Evolutionary conservation across 1,140 invertebrate genomes (phyloP).

Genomic region (Metaphire vulgaris): DNA sequence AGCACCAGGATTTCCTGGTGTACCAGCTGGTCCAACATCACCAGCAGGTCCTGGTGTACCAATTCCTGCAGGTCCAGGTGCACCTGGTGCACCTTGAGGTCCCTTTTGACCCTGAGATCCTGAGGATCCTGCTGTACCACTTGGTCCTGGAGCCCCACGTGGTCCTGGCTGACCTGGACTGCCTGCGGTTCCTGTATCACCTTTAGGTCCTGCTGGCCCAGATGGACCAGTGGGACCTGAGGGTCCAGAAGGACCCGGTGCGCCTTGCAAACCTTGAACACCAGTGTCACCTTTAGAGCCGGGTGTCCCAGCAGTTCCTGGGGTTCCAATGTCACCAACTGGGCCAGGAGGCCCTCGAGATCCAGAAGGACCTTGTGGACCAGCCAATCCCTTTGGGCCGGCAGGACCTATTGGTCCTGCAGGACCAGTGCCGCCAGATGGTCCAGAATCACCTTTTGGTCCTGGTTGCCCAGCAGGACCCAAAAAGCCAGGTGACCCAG

Average conservation of each 20-base stretch:
- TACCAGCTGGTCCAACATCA: conserved; percentile 3
- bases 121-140: not conserved
- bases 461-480: conserved; percentile 54
- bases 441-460: no score
- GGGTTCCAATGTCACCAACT: conserved; percentile 31
- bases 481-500: conserved; percentile 14
- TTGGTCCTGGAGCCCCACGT: conserved; percentile 9
- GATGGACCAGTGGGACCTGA: not conserved
- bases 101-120: conserved; percentile 11
- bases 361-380: no score
- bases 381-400: no score
- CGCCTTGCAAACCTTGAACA: conserved; percentile 14
- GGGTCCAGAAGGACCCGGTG: conserved; percentile 9
- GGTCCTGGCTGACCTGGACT: conserved; percentile 12
- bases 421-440: no score
- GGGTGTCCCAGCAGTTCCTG: conserved; percentile 27
- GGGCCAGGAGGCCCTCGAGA: conserved; percentile 36
- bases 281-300: conserved; percentile 24
- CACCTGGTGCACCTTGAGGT: not conserved
- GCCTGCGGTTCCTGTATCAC: not conserved
- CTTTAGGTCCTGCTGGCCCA: conserved; percentile 7
- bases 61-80: not conserved
- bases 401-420: no score
- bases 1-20: conserved; percentile 1
- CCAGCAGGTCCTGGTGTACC: conserved; percentile 10